Evolutionary conservation across 1,140 invertebrate species (phyloP).

Genomic region (Orussus abietinus): DNA sequence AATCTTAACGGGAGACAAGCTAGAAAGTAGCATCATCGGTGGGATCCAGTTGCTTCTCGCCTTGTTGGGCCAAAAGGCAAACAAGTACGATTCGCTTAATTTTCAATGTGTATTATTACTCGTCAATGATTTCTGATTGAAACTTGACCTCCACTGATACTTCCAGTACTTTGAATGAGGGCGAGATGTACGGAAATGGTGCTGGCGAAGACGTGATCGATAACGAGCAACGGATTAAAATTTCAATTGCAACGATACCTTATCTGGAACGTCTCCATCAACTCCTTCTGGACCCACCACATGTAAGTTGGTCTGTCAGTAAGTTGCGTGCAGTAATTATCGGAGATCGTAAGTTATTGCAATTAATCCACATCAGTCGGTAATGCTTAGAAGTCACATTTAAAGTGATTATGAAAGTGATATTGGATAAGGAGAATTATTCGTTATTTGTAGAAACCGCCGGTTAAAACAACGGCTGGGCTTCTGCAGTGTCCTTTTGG

Average conservation of each 20-base stretch:
- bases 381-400: no score
- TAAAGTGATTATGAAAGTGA: no score
- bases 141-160: no score
- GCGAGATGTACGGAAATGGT: slow-evolving; percentile 23
- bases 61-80: slow-evolving; percentile 60
- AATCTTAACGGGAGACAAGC: slow-evolving; percentile 65
- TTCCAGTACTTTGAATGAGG: slow-evolving; percentile 22
- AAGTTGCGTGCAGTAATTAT: no score
- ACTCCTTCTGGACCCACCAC: slow-evolving; percentile 69
- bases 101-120: not conserved
- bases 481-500: slow-evolving; percentile 70
- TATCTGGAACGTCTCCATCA: slow-evolving; percentile 69
- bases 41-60: slow-evolving; percentile 75
- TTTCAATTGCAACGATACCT: slow-evolving; percentile 61
- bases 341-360: no score
- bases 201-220: slow-evolving; percentile 34
- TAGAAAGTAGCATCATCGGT: slow-evolving; percentile 73
- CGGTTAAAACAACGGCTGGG: slow-evolving; percentile 64
- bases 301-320: slow-evolving; percentile 56
- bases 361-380: no score
- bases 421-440: no score
- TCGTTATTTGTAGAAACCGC: slow-evolving; percentile 55
- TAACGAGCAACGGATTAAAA: slow-evolving; percentile 37
- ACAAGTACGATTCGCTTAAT: slow-evolving; percentile 37
- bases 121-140: no score